Base-by-base conservation (phyloP, 2,888 invertebrate genomes). In the Erebia epiphron region DNA sequence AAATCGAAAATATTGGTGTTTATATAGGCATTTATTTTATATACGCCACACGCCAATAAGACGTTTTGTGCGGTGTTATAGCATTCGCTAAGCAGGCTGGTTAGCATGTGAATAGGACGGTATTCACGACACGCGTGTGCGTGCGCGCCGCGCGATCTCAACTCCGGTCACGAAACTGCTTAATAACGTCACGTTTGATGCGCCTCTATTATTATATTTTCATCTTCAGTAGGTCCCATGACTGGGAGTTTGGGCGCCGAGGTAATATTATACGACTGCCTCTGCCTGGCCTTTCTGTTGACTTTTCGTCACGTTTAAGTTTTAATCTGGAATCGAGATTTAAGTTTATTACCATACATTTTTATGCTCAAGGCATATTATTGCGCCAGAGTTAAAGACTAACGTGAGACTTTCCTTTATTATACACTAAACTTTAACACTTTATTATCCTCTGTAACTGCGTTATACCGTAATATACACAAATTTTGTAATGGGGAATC, bases 141-240 rank as follows among this genome's bases (percentile, higher is more conserved):
- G 91, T 89, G 87, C 86, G 86, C 85, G 84, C 83, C 81, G 82
- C 75, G 73, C 77, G 82, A 85, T 89, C 85, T 78, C 80, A 75
- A 91, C 82, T 76, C 92, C 81, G 84, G 90, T 90, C 92, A 93
- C 93, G 92, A 86, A 87, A 83, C 81, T 85, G 85, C 86, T 89
- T 93, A 92, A 93, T 93, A 93, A 93, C 92, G 89, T 93, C 93
- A 93, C 93, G 93, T 93, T 92, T 93, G 92, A 93, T 93, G 91
- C 88, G 89, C 89, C 91, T 91, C 92, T 90, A 92, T 92, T 93
- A 92, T 92, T 93, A 92, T 92, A 92, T 92, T 93, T 90, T 91
- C 91, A 90, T 91, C 91, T 91, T 85, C 90, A 84, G 85, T 78
- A 81, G 85, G 90, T 90, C 92, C 90, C 92, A 87, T 79, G 86